A percentile compares a stretch with the other conserved stretches of the same genome.
phyloP scores from a whole-genome alignment of 2,113 vertebrate species.

The Bos taurus region DNA sequence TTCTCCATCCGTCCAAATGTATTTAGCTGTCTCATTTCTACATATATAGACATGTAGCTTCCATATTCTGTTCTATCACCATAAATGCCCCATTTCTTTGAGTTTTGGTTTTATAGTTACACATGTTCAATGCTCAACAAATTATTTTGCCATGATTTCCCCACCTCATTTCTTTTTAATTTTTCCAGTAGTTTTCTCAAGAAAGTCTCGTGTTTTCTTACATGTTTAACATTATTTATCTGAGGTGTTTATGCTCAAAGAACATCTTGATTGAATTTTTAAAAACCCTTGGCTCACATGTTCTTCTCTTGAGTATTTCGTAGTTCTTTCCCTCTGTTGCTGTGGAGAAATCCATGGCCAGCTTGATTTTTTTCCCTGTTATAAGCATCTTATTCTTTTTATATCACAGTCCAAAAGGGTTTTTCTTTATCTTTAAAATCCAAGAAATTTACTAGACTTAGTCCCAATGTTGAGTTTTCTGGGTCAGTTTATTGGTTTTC shows the following conservation, averaged over 20 bases:
- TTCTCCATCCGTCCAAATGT: not conserved
- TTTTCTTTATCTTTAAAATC: not conserved
- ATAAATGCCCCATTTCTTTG: not conserved
- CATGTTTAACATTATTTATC: conserved; percentile 9
- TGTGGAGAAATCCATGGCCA: not conserved
- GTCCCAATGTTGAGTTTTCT: not conserved
- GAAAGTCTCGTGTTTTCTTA: not conserved
- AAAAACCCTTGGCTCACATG: not conserved
- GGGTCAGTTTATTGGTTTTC: not conserved
- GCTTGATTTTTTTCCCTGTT: not conserved
- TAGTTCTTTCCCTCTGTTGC: not conserved
- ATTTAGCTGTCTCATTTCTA: not conserved
- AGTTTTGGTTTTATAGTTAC: not conserved
- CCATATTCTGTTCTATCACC: not conserved
- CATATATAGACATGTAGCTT: not conserved
- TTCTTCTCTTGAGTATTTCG: not conserved
- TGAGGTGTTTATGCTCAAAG: not conserved
- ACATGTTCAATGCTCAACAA: not conserved
- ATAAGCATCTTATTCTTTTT: not conserved
- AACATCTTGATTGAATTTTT: not conserved
- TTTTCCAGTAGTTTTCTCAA: not conserved
- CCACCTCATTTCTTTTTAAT: not conserved
- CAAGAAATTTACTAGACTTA: not conserved
- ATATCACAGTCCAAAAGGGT: not conserved
- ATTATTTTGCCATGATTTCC: not conserved